phyloP scores from a whole-genome alignment of 2,113 vertebrate species.

The Pungitius pungitius region DNA sequence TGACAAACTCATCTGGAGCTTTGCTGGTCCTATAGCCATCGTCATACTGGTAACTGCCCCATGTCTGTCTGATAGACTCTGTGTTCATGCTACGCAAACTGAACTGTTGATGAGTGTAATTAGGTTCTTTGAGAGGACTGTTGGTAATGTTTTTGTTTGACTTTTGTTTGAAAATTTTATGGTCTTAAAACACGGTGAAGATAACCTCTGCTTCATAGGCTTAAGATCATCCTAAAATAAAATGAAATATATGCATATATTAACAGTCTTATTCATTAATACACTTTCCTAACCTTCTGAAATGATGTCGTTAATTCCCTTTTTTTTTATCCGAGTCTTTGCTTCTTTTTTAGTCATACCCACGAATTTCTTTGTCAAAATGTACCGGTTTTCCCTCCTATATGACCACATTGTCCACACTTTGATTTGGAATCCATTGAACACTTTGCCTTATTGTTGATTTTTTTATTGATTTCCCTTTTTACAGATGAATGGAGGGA shows the following conservation, averaged over 20 bases:
- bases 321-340: neutral
- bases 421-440: slow-evolving; percentile 37
- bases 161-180: too few relatives aligned
- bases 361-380: neutral
- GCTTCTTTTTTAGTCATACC: neutral
- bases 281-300: neutral
- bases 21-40: slow-evolving; percentile 93
- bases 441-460: neutral
- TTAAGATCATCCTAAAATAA: neutral
- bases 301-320: neutral
- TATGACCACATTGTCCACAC: slow-evolving; percentile 19
- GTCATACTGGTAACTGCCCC: slow-evolving; percentile 88
- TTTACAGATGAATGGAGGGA: slow-evolving; percentile 90
- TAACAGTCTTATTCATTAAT: neutral
- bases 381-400: neutral
- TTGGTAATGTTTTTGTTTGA: neutral
- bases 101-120: neutral
- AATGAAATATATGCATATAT: neutral
- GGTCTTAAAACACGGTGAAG: neutral
- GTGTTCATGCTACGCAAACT: neutral
- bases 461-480: slow-evolving; percentile 17
- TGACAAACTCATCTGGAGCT: slow-evolving; percentile 98
- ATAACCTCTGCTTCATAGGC: neutral
- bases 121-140: neutral
- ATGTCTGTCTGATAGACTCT: slow-evolving; percentile 1